Evolutionary conservation across 2,797 vertebrate genomes (phyloP), one percentile per base, ranked within the genome.

Genomic region (Syndactyla subalaris): DNA sequence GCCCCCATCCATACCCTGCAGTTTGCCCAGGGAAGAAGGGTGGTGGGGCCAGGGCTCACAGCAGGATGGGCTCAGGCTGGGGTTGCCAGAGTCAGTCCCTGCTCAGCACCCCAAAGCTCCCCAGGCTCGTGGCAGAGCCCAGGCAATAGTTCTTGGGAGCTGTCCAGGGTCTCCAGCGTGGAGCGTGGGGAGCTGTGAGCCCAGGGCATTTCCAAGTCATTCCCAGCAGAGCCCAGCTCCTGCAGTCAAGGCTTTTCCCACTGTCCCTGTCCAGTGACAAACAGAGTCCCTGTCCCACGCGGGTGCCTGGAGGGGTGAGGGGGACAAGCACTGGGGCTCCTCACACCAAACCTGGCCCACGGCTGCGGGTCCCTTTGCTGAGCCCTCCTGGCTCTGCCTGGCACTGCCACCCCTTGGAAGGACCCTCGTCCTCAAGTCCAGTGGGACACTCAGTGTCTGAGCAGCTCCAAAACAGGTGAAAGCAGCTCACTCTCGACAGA

Each of bases 1-100:
- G 20, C 4, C 21, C 61, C 38, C 5, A 0, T 20, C 48, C 0
- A 0, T 1, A 3, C 34, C 61, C 72, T 21, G 9, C n/a, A 22
- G 43, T 22, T 57, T 7, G 0, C 57, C 46, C 18, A 0, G 30
- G 46, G 32, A 61, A 6, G 23, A n/a, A 43, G 14, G 34, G 12
- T 10, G 18, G 11, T 13, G 18, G 45, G 26, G 34, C 21, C 58
- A 3, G 26, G 63, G 34, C 24, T 61, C 0, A 0, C 8, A 7
- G n/a, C 17, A 51, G n/a, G 36, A 23, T 2, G 29, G 57, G 51
- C 21, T 12, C 54, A 43, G 80, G 6, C 36, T 30, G 72, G 26
- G 5, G 0, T 43, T 20, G 5, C 24, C 3, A 9, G 38, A 29
- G 15, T 14, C 12, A 30, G 57, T 7, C 45, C 23, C 55, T 9